Evolutionary conservation across 2,888 invertebrate species (phyloP), one percentile per base, ranked within the genome.

Genomic region (Dolichomitus sp.): DNA sequence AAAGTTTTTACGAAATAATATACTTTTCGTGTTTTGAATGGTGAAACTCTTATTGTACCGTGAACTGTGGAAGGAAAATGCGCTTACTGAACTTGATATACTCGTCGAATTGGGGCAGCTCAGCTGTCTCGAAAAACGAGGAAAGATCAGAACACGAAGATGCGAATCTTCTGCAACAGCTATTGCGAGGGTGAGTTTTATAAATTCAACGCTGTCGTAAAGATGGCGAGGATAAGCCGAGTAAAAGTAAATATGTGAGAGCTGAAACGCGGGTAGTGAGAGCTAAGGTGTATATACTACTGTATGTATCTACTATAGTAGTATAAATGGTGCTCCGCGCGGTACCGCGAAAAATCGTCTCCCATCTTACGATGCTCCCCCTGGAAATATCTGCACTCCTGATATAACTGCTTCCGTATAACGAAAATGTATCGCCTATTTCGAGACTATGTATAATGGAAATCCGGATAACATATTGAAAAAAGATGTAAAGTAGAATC

Each of bases 101-200:
- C 37, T n/a, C 30, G 40, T 52, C 50, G 61, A 63, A 52, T 12
- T 69, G 77, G 77, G 77, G 7, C 77, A 69, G 17, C 45, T 33
- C 33, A 12, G 19, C 23, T 30, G 69, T 52, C 48, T 14, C 52
- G 6, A 11, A 50, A 40, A 50, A 52, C n/a, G 42, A 17, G 50
- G 14, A 77, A 42, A 48, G 33, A 30, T 40, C 52, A 30, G 30
- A 40, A 23, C 14, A 6, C n/a, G n/a, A n/a, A 12, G 59, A 76
- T 27, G 7, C 68, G 63, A 63, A n/a, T 42, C 33, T 69, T 19
- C n/a, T 54, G 61, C 52, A 61, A 40, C 69, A 37, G 30, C 19
- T 61, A 42, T 42, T 63, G 63, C 52, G 50, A 61, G 52, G 37
- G 69, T 69, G 61, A 69, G 77, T 77, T 63, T 77, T 77, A 17